Evolutionary conservation across 1,140 invertebrate species (phyloP).

Genomic region (Atta cephalotes): DNA sequence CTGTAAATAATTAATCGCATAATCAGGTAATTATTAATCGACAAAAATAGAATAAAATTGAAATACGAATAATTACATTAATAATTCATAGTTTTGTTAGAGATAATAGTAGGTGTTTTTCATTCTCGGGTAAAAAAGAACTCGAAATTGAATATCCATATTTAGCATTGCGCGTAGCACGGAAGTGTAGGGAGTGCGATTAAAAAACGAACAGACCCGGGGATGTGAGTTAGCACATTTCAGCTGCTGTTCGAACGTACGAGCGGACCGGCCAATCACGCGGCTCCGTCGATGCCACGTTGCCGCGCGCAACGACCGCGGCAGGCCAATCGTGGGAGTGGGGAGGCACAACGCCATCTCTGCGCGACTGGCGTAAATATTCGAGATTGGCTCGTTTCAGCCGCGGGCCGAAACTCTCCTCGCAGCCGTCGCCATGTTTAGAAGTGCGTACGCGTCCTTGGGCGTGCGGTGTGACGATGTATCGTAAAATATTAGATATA

Average conservation of each 20-base stretch:
- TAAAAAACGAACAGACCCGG: conserved; percentile 22
- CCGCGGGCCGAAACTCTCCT: conserved; percentile 73
- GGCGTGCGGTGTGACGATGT: conserved; percentile 86
- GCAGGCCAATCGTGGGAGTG: conserved; percentile 67
- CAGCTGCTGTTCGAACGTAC: conserved; percentile 26
- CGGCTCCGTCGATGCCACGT: conserved; percentile 69
- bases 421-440: conserved; percentile 88
- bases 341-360: conserved; percentile 74
- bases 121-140: neutral
- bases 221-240: conserved; percentile 18
- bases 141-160: conserved; percentile 8
- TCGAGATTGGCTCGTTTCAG: conserved; percentile 57
- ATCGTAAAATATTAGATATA: conserved; percentile 85
- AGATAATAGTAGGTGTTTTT: neutral
- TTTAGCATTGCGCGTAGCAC: neutral
- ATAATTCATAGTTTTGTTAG: neutral
- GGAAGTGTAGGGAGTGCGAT: neutral
- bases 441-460: conserved; percentile 86
- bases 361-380: conserved; percentile 56
- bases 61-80: neutral
- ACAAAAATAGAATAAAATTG: neutral
- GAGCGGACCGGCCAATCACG: conserved; percentile 68
- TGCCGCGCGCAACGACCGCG: conserved; percentile 68
- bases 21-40: neutral
- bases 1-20: neutral